Evolutionary conservation across 2,113 vertebrate genomes (phyloP), one percentile per base, ranked within the genome.

Genomic region (Microtus ochrogaster): DNA sequence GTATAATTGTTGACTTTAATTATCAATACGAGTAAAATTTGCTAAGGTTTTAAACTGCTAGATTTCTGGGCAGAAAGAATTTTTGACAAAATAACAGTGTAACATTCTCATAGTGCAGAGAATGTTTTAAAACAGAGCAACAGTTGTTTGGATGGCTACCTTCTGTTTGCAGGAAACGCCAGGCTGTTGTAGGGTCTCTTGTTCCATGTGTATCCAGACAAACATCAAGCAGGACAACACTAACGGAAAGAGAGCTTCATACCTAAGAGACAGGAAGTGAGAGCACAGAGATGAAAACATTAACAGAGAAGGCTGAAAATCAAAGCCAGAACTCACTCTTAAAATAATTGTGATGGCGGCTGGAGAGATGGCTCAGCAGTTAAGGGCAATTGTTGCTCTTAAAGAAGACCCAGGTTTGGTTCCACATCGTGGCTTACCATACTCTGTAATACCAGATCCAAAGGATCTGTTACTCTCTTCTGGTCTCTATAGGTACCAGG

Each of bases 191-290:
- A 99, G 97, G 11, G 99, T 98, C 97, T 99, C 99, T 98, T 99
- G 99, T 76, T 99, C 99, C 96, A 99, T 98, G 86, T 98, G 98
- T 98, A 99, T 99, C 99, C 99, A 99, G 13, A 97, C 98, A 97
- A 99, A 99, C 99, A 99, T 99, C 97, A 99, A 97, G 97, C 99
- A 99, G 55, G 99, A 99, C 78, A 99, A 97, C 9, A 98, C 98
- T 22, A 99, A 97, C 1, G 99, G 99, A 88, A 99, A 99, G 47
- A 99, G 98, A 91, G 99, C 99, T 98, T 99, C 99, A 82, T 99
- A 99, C 92, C 99, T 99, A 95, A 63, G 30, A 63, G 47, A 6
- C 3, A 7, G 49, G 2, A 22, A 9, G 22, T 9, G 28, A 26
- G 21, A 76, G 41, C 33, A 24, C 0, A 90, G 33, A 85, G 65